Percentiles rank a stretch among this genome's conserved stretches.
Conservation (phyloP, 2,797 vertebrate species). For the Hipposideros larvatus region DNA sequence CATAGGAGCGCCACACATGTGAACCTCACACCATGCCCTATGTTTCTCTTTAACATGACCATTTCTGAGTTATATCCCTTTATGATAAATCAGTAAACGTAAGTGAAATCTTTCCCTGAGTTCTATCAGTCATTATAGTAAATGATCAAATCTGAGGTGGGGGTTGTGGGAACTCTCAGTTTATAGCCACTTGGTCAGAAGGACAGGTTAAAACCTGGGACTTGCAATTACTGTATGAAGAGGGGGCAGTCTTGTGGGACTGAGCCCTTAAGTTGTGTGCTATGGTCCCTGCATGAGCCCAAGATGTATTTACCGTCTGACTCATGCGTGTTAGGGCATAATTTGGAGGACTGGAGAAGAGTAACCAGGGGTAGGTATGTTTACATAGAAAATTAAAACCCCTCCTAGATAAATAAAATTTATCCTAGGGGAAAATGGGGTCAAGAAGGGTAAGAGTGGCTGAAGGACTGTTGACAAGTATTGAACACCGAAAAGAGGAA, state of each 20-base stretch:
- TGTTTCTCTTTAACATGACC: not conserved
- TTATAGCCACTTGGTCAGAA: not conserved
- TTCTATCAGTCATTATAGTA: not conserved
- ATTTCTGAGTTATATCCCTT: not conserved
- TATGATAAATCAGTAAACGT: not conserved
- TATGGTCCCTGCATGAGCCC: not conserved
- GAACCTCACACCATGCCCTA: too few species aligned
- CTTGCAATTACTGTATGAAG: not conserved
- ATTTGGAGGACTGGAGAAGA: conserved; percentile 22
- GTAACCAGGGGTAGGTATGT: not conserved
- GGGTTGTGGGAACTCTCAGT: not conserved
- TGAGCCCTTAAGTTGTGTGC: not conserved
- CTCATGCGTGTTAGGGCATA: conserved; percentile 45
- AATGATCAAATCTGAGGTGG: not conserved
- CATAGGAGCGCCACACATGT: too few species aligned
- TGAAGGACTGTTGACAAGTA: conserved; percentile 44
- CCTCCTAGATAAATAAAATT: conserved; percentile 61
- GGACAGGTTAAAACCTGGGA: not conserved
- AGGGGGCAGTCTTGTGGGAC: not conserved
- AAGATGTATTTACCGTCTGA: conserved; percentile 44
- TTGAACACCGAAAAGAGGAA: conserved; percentile 4
- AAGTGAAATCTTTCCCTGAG: not conserved
- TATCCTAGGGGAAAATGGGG: not conserved
- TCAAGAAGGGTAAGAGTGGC: conserved; percentile 32
- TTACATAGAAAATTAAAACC: conserved; percentile 50